Evolutionary conservation across 2,888 invertebrate genomes (phyloP).

Genomic region (Byasa hedistus): DNA sequence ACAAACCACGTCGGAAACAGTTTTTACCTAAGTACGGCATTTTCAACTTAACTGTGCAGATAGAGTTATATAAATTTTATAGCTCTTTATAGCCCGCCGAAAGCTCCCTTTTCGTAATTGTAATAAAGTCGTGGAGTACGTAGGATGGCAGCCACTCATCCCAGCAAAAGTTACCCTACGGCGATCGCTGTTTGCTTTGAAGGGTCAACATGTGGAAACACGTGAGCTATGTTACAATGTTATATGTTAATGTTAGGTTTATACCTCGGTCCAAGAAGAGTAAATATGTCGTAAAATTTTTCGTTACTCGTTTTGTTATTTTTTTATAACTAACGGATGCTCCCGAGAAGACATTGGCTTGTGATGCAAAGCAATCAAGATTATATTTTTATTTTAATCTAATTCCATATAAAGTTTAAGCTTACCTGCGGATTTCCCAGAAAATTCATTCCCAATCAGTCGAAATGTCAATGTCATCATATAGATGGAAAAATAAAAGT

Average conservation of each 20-base stretch:
- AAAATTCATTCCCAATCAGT: too few relatives aligned
- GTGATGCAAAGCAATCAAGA: too few relatives aligned
- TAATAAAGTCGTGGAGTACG: conserved; percentile 9
- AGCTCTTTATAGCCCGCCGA: conserved; percentile 5
- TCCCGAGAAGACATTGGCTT: too few relatives aligned
- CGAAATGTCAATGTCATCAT: too few relatives aligned
- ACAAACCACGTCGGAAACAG: conserved; percentile 1
- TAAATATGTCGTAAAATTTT: background rate
- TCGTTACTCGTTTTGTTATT: too few relatives aligned
- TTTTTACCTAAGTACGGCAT: conserved; percentile 1
- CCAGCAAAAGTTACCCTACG: conserved; percentile 3
- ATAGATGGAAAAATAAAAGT: too few relatives aligned
- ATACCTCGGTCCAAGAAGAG: background rate
- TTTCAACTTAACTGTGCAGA: background rate
- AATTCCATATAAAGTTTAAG: too few relatives aligned
- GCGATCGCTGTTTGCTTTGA: background rate
- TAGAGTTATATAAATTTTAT: conserved; percentile 4
- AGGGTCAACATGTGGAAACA: conserved; percentile 1
- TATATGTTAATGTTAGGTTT: too few relatives aligned
- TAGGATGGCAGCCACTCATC: conserved; percentile 8
- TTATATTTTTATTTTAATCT: too few relatives aligned
- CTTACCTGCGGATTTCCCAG: too few relatives aligned
- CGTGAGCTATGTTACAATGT: background rate
- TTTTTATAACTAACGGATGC: too few relatives aligned
- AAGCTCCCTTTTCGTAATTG: conserved; percentile 5